A percentile compares a stretch with the other conserved stretches of the same genome.
These are phyloP conservation scores for Xiphorhynchus elegans DNA, from an alignment of 2,113 vertebrate genomes.

Conservation along the genomic window DNA sequence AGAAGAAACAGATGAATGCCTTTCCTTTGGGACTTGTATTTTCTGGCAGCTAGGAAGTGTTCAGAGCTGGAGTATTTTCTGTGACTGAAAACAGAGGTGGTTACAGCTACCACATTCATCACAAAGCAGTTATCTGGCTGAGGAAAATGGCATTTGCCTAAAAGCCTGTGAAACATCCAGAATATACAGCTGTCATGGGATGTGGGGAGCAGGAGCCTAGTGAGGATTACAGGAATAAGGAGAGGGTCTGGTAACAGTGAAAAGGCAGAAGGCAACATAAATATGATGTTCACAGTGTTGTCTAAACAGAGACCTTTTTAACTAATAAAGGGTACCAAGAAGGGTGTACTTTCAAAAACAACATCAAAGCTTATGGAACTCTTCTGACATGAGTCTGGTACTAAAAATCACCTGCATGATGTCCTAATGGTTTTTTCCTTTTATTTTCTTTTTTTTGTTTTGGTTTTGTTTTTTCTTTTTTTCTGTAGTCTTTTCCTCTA, in stretches of 20 bases:
- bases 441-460: too few species aligned
- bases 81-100: background rate
- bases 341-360: background rate
- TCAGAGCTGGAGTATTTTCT: background rate
- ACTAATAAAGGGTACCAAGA: background rate
- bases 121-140: background rate
- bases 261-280: background rate
- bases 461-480: too few species aligned
- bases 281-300: background rate
- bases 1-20: background rate
- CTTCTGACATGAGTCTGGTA: background rate
- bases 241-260: background rate
- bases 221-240: background rate
- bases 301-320: background rate
- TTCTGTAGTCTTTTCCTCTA: background rate
- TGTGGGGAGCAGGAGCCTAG: background rate
- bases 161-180: background rate
- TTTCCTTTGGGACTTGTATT: background rate
- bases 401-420: background rate
- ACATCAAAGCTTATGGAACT: background rate
- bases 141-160: background rate
- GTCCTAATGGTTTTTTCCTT: accelerated
- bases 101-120: background rate
- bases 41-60: background rate
- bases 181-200: background rate